Conservation (phyloP, 2,113 vertebrate species). For the Mus spicilegus region DNA sequence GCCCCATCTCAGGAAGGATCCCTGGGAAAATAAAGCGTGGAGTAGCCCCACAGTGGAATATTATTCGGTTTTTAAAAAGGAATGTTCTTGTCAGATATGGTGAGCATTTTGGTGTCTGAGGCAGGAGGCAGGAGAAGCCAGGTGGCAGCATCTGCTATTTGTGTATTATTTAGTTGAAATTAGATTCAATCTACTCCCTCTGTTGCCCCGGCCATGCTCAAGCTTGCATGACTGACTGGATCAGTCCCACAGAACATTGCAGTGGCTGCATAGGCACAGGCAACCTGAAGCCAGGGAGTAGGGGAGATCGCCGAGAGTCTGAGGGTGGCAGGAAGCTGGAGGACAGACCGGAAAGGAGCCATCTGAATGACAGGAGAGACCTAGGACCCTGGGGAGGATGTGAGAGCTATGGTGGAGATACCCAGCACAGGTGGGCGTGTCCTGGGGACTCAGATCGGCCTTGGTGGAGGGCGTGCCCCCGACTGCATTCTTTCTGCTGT, state of each 20-base stretch:
- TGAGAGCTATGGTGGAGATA: neutral
- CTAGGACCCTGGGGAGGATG: neutral
- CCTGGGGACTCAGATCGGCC: neutral
- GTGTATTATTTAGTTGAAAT: neutral
- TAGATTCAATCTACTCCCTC: neutral
- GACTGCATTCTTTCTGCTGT: neutral
- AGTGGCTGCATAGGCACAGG: neutral
- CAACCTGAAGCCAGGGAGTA: neutral
- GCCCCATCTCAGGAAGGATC: neutral
- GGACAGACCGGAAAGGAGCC: neutral
- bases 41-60: neutral
- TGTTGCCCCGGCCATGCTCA: neutral
- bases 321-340: neutral
- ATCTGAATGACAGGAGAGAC: neutral
- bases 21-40: neutral
- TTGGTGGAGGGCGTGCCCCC: too few species aligned
- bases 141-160: neutral
- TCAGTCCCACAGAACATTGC: neutral
- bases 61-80: neutral
- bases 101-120: neutral
- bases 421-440: neutral
- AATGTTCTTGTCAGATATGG: neutral
- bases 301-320: neutral
- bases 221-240: neutral
- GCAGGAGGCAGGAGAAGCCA: neutral